phyloP scores from a whole-genome alignment of 2,888 invertebrate species.

The Epirrita christyi region DNA sequence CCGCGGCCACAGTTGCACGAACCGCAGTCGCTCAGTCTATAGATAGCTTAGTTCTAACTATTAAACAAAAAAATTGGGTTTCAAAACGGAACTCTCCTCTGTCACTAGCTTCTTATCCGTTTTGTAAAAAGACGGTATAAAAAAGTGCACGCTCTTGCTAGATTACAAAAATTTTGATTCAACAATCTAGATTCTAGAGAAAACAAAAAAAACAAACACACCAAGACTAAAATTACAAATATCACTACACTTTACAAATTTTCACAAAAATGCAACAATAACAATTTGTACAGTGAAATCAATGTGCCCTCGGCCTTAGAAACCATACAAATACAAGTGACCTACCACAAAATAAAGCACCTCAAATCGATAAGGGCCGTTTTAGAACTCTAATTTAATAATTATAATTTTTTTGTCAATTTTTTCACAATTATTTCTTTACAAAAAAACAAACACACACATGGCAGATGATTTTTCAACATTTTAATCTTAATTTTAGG shows the following conservation, averaged over 20 bases:
- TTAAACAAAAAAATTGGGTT: too few relatives aligned
- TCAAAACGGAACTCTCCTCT: not conserved
- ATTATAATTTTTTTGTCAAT: slow-evolving; percentile 62
- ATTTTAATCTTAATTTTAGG: slow-evolving; percentile 76
- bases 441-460: slow-evolving; percentile 72
- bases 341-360: slow-evolving; percentile 38
- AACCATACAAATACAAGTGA: slow-evolving; percentile 28
- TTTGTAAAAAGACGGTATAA: slow-evolving; percentile 26
- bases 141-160: slow-evolving; percentile 10
- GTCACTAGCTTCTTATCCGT: slow-evolving; percentile 18
- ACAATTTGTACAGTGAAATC: slow-evolving; percentile 1
- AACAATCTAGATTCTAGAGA: too few relatives aligned
- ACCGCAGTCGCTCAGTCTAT: too few relatives aligned
- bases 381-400: slow-evolving; percentile 29
- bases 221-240: too few relatives aligned
- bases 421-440: slow-evolving; percentile 69
- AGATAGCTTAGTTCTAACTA: too few relatives aligned
- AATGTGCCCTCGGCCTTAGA: slow-evolving; percentile 18
- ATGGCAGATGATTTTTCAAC: slow-evolving; percentile 69
- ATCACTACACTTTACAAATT: too few relatives aligned
- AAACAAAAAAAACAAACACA: too few relatives aligned
- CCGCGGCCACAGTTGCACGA: too few relatives aligned
- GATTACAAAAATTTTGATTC: not conserved
- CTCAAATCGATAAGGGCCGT: slow-evolving; percentile 30
- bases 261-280: not conserved